These are phyloP conservation scores for Dascillus cervinus DNA, from an alignment of 2,888 invertebrate species.

Conservation along the genomic window DNA sequence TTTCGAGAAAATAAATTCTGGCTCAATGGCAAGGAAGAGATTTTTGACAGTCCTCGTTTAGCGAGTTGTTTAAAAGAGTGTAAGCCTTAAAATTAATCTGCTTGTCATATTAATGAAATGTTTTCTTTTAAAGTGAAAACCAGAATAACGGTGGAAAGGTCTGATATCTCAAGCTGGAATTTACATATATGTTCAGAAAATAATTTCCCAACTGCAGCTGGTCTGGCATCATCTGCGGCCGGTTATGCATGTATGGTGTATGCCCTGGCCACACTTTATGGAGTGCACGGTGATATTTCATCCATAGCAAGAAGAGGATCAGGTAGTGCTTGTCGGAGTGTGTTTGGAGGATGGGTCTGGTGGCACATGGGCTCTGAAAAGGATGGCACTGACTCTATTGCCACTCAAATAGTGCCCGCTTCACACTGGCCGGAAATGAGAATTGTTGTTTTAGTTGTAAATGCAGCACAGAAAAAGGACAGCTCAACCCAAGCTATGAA, in stretches of 20 bases:
- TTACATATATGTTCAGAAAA: slow-evolving; percentile 82
- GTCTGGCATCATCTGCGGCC: slow-evolving; percentile 95
- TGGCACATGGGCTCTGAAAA: slow-evolving; percentile 70
- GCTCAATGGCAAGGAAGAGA: slow-evolving; percentile 80
- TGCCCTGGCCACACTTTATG: slow-evolving; percentile 69
- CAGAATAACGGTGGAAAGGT: slow-evolving; percentile 33
- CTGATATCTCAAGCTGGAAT: slow-evolving; percentile 56
- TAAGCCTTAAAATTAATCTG: slow-evolving; percentile 37
- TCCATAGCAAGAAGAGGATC: slow-evolving; percentile 78
- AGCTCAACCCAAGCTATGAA: slow-evolving; percentile 90
- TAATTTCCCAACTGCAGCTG: slow-evolving; percentile 98
- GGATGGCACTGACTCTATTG: slow-evolving; percentile 69
- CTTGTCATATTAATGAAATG: not conserved
- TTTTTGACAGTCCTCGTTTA: slow-evolving; percentile 63
- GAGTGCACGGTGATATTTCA: slow-evolving; percentile 65
- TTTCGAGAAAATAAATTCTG: slow-evolving; percentile 76
- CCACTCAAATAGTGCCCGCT: slow-evolving; percentile 62
- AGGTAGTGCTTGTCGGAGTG: slow-evolving; percentile 94
- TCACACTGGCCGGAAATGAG: slow-evolving; percentile 87
- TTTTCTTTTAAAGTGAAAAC: slow-evolving; percentile 42
- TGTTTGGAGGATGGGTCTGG: slow-evolving; percentile 89
- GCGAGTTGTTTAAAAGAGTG: slow-evolving; percentile 68
- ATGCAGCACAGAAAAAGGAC: slow-evolving; percentile 72
- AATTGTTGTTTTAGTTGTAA: slow-evolving; percentile 82
- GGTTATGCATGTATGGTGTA: slow-evolving; percentile 92